These are phyloP conservation scores for Coptodon rendalli DNA, from an alignment of 2,113 vertebrate species.

Conservation along the genomic window DNA sequence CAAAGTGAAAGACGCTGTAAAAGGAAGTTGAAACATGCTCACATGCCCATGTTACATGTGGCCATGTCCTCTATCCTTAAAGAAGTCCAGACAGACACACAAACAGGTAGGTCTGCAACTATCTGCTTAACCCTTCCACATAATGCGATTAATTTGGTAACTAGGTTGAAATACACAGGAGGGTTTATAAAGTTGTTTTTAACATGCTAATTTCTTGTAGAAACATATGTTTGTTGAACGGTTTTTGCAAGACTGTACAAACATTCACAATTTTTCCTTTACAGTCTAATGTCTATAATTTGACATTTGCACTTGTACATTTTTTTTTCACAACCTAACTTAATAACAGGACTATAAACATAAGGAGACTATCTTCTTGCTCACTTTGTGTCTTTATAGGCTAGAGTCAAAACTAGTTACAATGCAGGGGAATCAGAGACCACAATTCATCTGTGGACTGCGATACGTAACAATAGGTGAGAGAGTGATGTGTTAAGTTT, in stretches of 20 bases:
- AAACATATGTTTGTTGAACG: not conserved
- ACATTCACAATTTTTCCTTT: fast-evolving
- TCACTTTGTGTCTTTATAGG: not conserved
- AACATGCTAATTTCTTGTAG: not conserved
- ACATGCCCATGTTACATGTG: not conserved
- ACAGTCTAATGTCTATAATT: not conserved
- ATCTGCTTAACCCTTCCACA: not conserved
- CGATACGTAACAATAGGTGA: not conserved
- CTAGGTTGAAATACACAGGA: fast-evolving
- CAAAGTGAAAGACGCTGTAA: not conserved
- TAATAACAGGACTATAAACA: not conserved
- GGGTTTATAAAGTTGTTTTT: fast-evolving
- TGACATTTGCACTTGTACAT: not conserved
- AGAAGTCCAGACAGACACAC: not conserved
- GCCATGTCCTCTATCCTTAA: not conserved
- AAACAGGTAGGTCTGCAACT: not conserved
- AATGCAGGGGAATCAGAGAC: not conserved
- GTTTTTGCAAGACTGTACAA: not conserved
- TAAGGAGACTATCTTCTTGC: fast-evolving
- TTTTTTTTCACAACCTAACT: not conserved
- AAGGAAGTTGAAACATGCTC: not conserved
- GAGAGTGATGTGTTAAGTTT: not conserved
- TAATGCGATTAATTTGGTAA: fast-evolving
- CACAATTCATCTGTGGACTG: not conserved
- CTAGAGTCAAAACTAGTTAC: not conserved